Conservation (phyloP, 2,113 vertebrate genomes). For the Salvelinus fontinalis region DNA sequence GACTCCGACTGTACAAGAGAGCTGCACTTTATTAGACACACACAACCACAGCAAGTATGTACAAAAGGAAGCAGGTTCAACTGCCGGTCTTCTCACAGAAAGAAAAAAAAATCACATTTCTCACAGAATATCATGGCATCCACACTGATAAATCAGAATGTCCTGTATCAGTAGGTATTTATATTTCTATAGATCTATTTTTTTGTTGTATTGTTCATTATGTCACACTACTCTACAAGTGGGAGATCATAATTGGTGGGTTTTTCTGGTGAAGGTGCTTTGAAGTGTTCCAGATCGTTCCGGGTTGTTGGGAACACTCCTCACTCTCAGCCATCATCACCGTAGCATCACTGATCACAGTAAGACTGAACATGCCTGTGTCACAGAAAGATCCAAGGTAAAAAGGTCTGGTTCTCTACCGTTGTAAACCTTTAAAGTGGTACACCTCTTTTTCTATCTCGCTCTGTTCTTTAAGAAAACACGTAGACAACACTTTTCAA, state of each 20-base stretch:
- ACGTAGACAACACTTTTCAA: conserved; percentile 69
- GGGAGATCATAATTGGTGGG: conserved; percentile 59
- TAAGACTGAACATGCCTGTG: conserved; percentile 80
- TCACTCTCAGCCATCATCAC: conserved; percentile 41
- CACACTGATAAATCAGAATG: conserved; percentile 78
- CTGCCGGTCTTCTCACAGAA: conserved; percentile 75
- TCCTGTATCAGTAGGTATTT: conserved; percentile 73
- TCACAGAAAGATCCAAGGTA: conserved; percentile 74
- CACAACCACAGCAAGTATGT: conserved; percentile 82
- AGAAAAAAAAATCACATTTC: conserved; percentile 75
- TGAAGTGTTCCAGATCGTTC: conserved; percentile 45
- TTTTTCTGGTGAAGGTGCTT: conserved; percentile 49
- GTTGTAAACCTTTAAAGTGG: conserved; percentile 58
- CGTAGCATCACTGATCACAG: conserved; percentile 75
- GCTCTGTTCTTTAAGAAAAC: conserved; percentile 64
- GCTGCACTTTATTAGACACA: conserved; percentile 84
- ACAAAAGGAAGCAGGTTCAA: conserved; percentile 75
- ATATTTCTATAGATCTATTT: conserved; percentile 68
- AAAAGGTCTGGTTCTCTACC: conserved; percentile 50
- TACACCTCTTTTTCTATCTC: conserved; percentile 32
- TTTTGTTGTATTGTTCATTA: conserved; percentile 70
- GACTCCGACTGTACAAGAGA: conserved; percentile 74
- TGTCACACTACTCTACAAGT: conserved; percentile 81
- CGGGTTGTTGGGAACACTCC: conserved; percentile 21
- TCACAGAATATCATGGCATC: conserved; percentile 85